Evolutionary conservation across 1,140 invertebrate genomes (phyloP), one percentile per base, ranked within the genome.

Genomic region (Babylonia areolata): DNA sequence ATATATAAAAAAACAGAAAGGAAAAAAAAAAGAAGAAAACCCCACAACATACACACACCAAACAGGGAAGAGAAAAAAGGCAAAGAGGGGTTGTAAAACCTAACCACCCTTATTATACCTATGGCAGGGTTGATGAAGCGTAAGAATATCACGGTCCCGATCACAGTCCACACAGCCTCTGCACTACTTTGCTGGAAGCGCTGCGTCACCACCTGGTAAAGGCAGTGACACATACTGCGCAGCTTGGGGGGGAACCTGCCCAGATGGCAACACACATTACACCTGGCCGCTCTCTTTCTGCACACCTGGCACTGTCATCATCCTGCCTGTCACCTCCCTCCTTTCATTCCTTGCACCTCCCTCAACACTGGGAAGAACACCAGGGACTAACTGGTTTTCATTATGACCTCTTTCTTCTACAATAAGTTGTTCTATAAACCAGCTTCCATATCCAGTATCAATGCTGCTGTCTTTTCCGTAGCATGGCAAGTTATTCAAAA

Each of bases 71-170:
- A n/a, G 33, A 73, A 73, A 35, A 11, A 6, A 12, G 31, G 31
- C 71, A 73, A 35, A 35, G 64, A 69, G 3, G 71, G 71, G 71
- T 35, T 73, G 71, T 51, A 73, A 73, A 31, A 73, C 31, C 77
- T 31, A 79, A 23, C 23, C 77, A 79, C 37, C 77, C 77, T 31
- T 6, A 5, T 35, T 40, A 95, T 93, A 97, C 97, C 97, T 90
- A 99, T 99, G 46, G 98, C 98, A 69, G 99, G 99, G 95, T 99
- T 99, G 88, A 99, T 99, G 93, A 99, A 99, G 58, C 98, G 96
- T 84, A 99, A 94, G 94, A 99, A 99, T 89, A 99, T 97, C 0
- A 99, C 98, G 0, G 98, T 99, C 39, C 98, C 98, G n/a, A 94
- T 94, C 20, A 94, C 93, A 39, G 92, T 94, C 93, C 93, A 94